Conservation (phyloP, 2,888 invertebrate genomes). For the Nipponacmea schrenckii region DNA sequence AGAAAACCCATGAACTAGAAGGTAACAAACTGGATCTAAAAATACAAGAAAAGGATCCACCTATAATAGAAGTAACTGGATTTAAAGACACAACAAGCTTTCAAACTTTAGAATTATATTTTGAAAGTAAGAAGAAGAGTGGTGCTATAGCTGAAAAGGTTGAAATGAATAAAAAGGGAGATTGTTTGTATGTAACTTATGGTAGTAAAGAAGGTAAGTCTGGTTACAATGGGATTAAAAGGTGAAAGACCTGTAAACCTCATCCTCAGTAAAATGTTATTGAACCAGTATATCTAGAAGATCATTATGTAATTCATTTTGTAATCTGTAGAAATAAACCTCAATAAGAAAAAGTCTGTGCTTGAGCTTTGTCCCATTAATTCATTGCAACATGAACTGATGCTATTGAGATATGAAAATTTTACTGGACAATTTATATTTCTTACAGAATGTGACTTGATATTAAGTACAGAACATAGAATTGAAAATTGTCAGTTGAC, state of each 20-base stretch:
- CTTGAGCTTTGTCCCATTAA: no score
- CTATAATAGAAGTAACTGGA: not conserved
- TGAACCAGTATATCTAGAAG: no score
- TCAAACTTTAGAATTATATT: conserved; percentile 11
- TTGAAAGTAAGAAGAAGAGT: conserved; percentile 13
- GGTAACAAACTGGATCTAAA: no score
- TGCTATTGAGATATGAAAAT: no score
- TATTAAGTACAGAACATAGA: not conserved
- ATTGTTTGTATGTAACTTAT: conserved; percentile 4
- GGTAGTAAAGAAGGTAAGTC: conserved; percentile 7
- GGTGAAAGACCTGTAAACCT: no score
- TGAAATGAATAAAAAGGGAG: not conserved
- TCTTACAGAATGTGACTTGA: not conserved
- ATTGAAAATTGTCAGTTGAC: not conserved
- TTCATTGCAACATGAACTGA: no score
- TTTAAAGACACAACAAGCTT: not conserved
- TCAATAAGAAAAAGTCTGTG: no score
- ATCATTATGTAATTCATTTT: no score
- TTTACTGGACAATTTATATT: not conserved
- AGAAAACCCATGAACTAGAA: no score
- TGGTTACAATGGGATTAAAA: not conserved
- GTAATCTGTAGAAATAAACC: no score
- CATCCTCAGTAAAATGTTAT: no score
- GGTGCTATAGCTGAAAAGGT: conserved; percentile 3
- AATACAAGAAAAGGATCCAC: no score